These are phyloP conservation scores for Petrocephalus sullivani DNA, from an alignment of 2,797 vertebrate genomes.

Conservation along the genomic window DNA sequence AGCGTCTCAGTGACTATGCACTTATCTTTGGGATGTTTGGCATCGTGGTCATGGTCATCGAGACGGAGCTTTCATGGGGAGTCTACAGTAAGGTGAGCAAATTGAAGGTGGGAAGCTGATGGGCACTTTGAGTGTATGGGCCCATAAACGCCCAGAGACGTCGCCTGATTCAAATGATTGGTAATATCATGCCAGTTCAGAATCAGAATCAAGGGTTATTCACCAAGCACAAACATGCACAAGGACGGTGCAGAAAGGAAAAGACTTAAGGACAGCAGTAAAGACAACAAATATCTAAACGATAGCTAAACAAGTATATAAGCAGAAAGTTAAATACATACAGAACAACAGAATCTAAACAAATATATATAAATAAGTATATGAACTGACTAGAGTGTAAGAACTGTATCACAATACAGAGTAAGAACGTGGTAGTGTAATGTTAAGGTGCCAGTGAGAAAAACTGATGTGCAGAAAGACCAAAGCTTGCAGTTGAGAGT, in stretches of 20 bases:
- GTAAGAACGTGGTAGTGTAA: not conserved
- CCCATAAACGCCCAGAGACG: not conserved
- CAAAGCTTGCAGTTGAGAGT: not conserved
- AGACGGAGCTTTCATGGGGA: constrained; percentile 97
- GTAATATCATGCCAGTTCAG: not conserved
- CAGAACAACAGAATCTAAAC: not conserved
- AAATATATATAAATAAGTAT: not conserved
- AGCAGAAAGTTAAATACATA: not conserved
- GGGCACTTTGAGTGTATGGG: not conserved
- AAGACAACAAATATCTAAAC: not conserved
- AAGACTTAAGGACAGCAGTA: not conserved
- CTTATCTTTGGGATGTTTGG: constrained; percentile 99
- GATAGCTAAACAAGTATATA: not conserved
- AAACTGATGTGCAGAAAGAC: not conserved
- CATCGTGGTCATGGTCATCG: constrained; percentile 98
- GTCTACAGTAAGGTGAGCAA: constrained; percentile 90
- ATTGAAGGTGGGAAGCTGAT: not conserved
- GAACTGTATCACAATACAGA: not conserved
- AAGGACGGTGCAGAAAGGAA: not conserved
- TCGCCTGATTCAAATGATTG: not conserved
- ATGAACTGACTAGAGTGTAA: not conserved
- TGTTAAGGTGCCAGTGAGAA: not conserved
- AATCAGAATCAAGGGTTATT: not conserved
- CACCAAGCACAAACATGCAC: not conserved
- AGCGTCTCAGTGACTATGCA: constrained; percentile 92